phyloP scores from a whole-genome alignment of 2,888 invertebrate species.

The Teleiodes luculella region DNA sequence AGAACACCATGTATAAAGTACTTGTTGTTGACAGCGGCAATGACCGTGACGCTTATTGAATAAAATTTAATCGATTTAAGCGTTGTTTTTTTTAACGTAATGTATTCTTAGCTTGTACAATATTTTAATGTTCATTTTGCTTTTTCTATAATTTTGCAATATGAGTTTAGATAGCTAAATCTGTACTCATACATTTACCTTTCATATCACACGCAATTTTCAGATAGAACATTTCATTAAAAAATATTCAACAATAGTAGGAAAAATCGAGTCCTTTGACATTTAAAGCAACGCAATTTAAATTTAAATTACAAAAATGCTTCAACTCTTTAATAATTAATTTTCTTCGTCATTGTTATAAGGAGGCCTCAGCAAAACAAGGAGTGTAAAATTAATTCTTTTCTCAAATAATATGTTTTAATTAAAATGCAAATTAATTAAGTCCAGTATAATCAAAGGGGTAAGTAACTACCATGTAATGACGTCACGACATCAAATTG shows the following conservation, averaged over 20 bases:
- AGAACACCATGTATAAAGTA: neutral
- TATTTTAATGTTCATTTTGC: too few species aligned
- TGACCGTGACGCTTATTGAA: conserved; percentile 23
- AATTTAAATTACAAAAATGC: conserved; percentile 12
- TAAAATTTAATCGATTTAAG: too few species aligned
- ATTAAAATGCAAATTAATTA: conserved; percentile 77
- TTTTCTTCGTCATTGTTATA: conserved; percentile 12
- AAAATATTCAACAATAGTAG: too few species aligned
- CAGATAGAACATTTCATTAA: too few species aligned
- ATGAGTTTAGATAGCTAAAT: too few species aligned
- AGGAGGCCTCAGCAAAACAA: conserved; percentile 9
- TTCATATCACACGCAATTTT: too few species aligned
- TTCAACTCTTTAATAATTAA: conserved; percentile 9
- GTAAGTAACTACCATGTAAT: conserved; percentile 73
- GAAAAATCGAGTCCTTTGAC: neutral
- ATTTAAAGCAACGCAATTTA: conserved; percentile 3
- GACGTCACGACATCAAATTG: conserved; percentile 75
- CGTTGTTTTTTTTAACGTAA: too few species aligned
- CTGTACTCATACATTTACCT: too few species aligned
- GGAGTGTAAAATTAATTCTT: conserved; percentile 16
- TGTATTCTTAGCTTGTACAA: too few species aligned
- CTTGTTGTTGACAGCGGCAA: conserved; percentile 16
- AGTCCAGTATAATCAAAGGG: conserved; percentile 74
- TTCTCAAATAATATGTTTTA: conserved; percentile 64
- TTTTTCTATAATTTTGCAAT: too few species aligned